Evolutionary conservation across 2,113 vertebrate species (phyloP), one percentile per base, ranked within the genome.

Genomic region (Scomber japonicus): DNA sequence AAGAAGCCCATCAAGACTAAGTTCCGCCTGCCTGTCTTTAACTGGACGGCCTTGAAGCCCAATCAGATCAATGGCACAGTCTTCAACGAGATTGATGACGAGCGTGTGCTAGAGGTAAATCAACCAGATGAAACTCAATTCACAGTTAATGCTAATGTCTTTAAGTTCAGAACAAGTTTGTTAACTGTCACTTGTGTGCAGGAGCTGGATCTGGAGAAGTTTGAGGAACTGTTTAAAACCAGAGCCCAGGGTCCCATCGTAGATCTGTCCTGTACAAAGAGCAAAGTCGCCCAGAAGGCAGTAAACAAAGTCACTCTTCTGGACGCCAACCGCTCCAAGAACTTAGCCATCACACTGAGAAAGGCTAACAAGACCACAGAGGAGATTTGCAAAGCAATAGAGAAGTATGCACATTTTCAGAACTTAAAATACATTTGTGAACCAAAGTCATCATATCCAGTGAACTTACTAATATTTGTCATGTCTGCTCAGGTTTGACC

Each of bases 1-100:
- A 99, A 99, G 95, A 99, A 98, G 54, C 97, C 98, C 16, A 98
- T 99, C 88, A 99, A 99, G 94, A 99, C 98, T 59, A 99, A 99
- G 86, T 99, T 99, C 95, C 97, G 97, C 2, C 65, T 99, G 84
- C 98, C 98, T 0, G 96, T 99, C 57, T 99, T 99, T 92, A 99
- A 99, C 91, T 99, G 98, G 98, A 97, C 97, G 0, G 98, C 97
- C 0, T 81, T 99, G 79, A 99, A 99, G 84, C 98, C 98, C 94
- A 98, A 97, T 93, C 98, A 99, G 95, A 99, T 99, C 93, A 99
- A 96, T 0, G 98, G 98, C 74, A 99, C 98, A 0, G 98, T 99
- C 78, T 99, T 99, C 91, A 98, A 97, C 0, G 98, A 99, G 88
- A 97, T 99, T 14, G 98, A 99, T 0, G 98, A 99, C 14, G 98